These are phyloP conservation scores for Drosophila quadrilineata DNA, from an alignment of 1,140 invertebrate species.

Conservation along the genomic window DNA sequence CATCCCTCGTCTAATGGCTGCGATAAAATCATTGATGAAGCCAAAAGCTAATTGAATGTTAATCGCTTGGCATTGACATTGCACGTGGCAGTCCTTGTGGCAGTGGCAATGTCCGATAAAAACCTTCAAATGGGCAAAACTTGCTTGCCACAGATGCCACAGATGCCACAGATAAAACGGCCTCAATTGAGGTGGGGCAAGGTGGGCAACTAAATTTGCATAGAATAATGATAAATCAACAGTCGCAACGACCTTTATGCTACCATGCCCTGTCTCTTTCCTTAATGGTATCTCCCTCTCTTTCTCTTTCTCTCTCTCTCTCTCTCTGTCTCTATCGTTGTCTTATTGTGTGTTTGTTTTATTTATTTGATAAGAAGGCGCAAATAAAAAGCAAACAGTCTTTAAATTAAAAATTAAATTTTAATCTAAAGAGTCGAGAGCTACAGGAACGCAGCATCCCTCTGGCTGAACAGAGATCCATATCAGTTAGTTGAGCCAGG, in stretches of 20 bases:
- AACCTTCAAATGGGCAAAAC: constrained; percentile 4
- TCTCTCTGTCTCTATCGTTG: too few relatives aligned
- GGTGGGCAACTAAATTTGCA: constrained; percentile 64
- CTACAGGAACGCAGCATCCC: constrained; percentile 11
- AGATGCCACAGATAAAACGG: constrained; percentile 31
- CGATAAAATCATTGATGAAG: constrained; percentile 81
- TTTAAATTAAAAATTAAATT: constrained; percentile 81
- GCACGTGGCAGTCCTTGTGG: constrained; percentile 66
- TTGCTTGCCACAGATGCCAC: constrained; percentile 20
- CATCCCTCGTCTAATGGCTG: constrained; percentile 47
- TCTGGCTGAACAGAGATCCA: constrained; percentile 31
- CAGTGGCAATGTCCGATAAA: too few relatives aligned
- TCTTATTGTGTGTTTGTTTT: too few relatives aligned
- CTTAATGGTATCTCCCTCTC: too few relatives aligned
- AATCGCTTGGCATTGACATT: constrained; percentile 78
- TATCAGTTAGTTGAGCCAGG: constrained; percentile 36
- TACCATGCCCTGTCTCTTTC: constrained; percentile 2
- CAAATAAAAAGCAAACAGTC: constrained; percentile 73
- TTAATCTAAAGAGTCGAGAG: too few relatives aligned
- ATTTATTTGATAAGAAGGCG: constrained; percentile 41
- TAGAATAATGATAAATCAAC: constrained; percentile 74
- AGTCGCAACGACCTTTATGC: constrained; percentile 36
- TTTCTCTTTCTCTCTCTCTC: too few relatives aligned
- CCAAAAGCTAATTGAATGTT: constrained; percentile 80
- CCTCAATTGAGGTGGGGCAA: too few relatives aligned